Evolutionary conservation across 2,113 vertebrate species (phyloP).

Genomic region (Ctenodactylus gundi): DNA sequence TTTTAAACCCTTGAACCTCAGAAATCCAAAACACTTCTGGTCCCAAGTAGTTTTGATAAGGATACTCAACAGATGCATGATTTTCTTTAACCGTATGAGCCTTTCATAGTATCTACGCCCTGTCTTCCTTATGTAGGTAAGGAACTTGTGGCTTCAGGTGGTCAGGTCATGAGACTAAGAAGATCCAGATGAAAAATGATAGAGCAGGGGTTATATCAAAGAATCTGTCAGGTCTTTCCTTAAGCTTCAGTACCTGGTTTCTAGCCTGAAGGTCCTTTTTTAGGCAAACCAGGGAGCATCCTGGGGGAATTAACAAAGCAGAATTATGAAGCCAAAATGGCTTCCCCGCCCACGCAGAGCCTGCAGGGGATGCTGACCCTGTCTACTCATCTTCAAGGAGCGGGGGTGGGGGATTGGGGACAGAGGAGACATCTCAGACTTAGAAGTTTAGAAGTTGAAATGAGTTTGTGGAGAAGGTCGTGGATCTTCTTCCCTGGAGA

Average conservation of each 20-base stretch:
- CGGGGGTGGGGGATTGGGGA: neutral
- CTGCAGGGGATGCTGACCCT: rapidly evolving
- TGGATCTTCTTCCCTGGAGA: constrained; percentile 10
- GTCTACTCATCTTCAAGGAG: neutral
- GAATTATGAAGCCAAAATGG: neutral
- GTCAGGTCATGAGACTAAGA: neutral
- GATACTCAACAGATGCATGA: neutral
- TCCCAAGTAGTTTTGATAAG: neutral
- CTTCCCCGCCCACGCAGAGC: neutral
- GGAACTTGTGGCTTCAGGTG: neutral
- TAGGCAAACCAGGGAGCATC: neutral
- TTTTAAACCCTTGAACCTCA: too few relatives aligned
- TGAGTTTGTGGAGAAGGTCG: constrained; percentile 49
- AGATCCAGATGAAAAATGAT: neutral
- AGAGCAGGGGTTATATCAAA: neutral
- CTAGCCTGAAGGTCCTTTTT: neutral
- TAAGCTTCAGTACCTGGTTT: neutral
- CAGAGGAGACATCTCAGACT: neutral
- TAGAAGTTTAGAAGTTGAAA: constrained; percentile 36
- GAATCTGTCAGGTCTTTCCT: neutral
- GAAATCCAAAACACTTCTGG: neutral
- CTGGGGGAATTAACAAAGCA: neutral
- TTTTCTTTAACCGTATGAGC: neutral
- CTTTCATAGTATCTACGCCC: neutral
- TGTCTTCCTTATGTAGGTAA: neutral